phyloP scores from a whole-genome alignment of 2,888 invertebrate species.

The Leptopilina syphax region DNA sequence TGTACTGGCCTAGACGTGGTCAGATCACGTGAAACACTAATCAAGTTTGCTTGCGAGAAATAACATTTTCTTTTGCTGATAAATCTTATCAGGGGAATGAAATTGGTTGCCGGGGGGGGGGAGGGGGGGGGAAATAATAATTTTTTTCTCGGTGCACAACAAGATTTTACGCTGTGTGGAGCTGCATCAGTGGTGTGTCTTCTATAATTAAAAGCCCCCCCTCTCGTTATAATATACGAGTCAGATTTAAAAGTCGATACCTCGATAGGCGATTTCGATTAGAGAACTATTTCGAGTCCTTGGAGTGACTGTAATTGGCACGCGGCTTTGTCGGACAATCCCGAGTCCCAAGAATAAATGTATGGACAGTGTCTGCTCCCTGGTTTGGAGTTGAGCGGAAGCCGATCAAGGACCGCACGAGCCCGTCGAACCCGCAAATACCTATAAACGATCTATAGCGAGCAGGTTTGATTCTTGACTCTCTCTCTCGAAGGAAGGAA shows the following conservation, averaged over 20 bases:
- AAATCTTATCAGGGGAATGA: too few species aligned
- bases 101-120: too few species aligned
- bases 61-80: too few species aligned
- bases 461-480: conserved; percentile 59
- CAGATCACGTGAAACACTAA: too few species aligned
- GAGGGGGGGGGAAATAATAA: too few species aligned
- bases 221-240: conserved; percentile 22
- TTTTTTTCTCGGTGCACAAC: too few species aligned
- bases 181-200: not conserved
- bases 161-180: too few species aligned
- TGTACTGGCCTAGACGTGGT: too few species aligned
- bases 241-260: conserved; percentile 18
- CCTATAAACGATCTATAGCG: conserved; percentile 54
- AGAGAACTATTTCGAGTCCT: conserved; percentile 48
- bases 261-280: conserved; percentile 47
- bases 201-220: conserved; percentile 25
- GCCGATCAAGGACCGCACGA: conserved; percentile 35
- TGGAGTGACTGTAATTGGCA: conserved; percentile 52
- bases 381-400: conserved; percentile 46
- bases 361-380: not conserved
- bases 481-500: not conserved
- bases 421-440: conserved; percentile 53
- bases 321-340: conserved; percentile 35
- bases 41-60: too few species aligned
- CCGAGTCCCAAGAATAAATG: not conserved